Evolutionary conservation across 2,888 invertebrate species (phyloP).

Genomic region (Gymnocheta viridis): DNA sequence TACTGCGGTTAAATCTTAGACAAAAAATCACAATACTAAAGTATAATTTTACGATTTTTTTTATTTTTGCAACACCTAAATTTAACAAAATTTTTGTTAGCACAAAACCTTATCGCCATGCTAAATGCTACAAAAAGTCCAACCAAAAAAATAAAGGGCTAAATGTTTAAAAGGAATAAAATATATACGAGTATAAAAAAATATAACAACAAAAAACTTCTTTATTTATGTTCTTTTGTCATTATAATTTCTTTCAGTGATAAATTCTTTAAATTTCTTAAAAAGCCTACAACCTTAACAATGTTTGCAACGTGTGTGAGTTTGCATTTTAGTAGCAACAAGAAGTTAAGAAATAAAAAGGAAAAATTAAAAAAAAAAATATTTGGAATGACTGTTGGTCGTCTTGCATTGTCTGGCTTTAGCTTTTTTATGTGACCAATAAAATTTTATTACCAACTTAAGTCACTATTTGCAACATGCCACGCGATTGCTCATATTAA

Average conservation of each 20-base stretch:
- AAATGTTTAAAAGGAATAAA: slow-evolving; percentile 14
- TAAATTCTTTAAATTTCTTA: slow-evolving; percentile 64
- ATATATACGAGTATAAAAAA: too few species aligned
- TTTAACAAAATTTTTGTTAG: slow-evolving; percentile 39
- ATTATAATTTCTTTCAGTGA: slow-evolving; percentile 60
- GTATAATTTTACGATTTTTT: too few species aligned
- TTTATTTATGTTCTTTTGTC: slow-evolving; percentile 68
- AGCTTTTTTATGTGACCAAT: slow-evolving; percentile 74
- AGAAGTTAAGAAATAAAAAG: background rate
- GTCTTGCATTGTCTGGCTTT: slow-evolving; percentile 30
- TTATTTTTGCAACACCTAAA: too few species aligned
- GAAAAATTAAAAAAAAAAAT: slow-evolving; percentile 3
- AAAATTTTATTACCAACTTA: slow-evolving; percentile 75
- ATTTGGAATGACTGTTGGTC: slow-evolving; percentile 25
- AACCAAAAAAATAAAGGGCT: slow-evolving; percentile 4
- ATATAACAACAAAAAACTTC: slow-evolving; percentile 20
- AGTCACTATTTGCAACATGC: slow-evolving; percentile 67
- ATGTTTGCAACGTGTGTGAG: slow-evolving; percentile 28
- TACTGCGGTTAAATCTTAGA: slow-evolving; percentile 2
- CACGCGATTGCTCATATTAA: slow-evolving; percentile 71
- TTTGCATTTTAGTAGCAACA: slow-evolving; percentile 27
- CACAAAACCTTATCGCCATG: slow-evolving; percentile 44
- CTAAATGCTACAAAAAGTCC: slow-evolving; percentile 13
- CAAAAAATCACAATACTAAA: too few species aligned
- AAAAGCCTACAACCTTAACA: background rate